Conservation (phyloP, 1,140 invertebrate genomes). For the Cherax destructor region DNA sequence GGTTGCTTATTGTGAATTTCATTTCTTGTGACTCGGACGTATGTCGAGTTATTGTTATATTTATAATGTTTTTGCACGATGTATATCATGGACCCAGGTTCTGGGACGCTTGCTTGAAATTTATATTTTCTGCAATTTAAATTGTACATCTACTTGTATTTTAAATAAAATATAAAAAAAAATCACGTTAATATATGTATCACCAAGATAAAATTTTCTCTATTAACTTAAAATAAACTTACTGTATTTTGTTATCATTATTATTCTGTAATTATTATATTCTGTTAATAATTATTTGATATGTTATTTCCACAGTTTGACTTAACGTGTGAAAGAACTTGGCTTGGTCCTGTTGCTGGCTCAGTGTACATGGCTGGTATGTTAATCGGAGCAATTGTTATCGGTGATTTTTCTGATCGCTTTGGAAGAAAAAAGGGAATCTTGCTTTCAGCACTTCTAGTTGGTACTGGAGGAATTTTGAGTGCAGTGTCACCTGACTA, state of each 20-base stretch:
- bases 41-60: too few relatives aligned
- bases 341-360: constrained; percentile 72
- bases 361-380: constrained; percentile 75
- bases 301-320: constrained; percentile 72
- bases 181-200: not conserved
- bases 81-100: too few relatives aligned
- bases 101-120: too few relatives aligned
- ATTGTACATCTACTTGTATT: too few relatives aligned
- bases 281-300: not conserved
- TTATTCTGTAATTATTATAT: not conserved
- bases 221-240: not conserved
- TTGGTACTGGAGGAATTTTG: constrained; percentile 70
- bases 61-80: too few relatives aligned
- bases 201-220: not conserved
- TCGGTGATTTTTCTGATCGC: constrained; percentile 73
- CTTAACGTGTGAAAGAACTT: constrained; percentile 73
- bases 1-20: too few relatives aligned
- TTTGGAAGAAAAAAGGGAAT: constrained; percentile 66
- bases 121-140: too few relatives aligned
- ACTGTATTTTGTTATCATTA: not conserved
- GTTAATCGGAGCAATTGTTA: constrained; percentile 73
- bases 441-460: constrained; percentile 65
- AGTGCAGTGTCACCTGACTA: constrained; percentile 72
- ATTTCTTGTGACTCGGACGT: too few relatives aligned
- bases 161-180: too few relatives aligned